These are phyloP conservation scores for Pangasianodon gigas DNA, from an alignment of 2,113 vertebrate genomes.

Conservation along the genomic window DNA sequence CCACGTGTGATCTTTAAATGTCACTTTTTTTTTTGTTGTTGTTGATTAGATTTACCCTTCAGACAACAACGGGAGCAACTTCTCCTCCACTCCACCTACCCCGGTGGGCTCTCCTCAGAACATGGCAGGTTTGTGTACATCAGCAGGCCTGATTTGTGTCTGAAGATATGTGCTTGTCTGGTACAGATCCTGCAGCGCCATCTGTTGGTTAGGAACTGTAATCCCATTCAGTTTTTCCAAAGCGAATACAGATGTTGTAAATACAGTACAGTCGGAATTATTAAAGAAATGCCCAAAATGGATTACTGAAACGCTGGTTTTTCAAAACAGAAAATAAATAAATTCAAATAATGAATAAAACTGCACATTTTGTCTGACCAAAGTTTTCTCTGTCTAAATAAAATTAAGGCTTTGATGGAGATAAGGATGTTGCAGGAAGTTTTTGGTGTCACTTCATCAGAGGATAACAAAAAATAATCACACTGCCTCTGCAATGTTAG, in stretches of 20 bases:
- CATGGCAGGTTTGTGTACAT: conserved; percentile 80
- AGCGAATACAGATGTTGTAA: not conserved
- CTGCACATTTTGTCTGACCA: too few species aligned
- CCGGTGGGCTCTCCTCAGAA: conserved; percentile 92
- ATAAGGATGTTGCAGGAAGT: too few species aligned
- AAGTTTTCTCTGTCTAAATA: too few species aligned
- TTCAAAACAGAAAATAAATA: not conserved
- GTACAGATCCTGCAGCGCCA: conserved; percentile 53
- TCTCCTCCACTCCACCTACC: conserved; percentile 89
- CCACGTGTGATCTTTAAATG: not conserved
- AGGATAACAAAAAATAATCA: not conserved
- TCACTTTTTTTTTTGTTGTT: conserved; percentile 47
- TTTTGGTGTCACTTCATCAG: not conserved
- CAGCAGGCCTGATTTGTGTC: not conserved
- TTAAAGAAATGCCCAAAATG: not conserved
- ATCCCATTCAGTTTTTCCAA: too few species aligned
- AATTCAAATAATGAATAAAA: too few species aligned
- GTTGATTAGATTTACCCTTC: conserved; percentile 88
- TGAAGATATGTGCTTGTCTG: not conserved
- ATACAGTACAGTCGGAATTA: not conserved
- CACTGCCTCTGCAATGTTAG: not conserved
- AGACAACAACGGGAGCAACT: conserved; percentile 89
- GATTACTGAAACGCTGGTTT: not conserved
- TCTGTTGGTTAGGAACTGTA: conserved; percentile 56
- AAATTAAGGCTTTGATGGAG: too few species aligned